Evolutionary conservation across 1,140 invertebrate species (phyloP).

Genomic region (Anadara kagoshimensis): DNA sequence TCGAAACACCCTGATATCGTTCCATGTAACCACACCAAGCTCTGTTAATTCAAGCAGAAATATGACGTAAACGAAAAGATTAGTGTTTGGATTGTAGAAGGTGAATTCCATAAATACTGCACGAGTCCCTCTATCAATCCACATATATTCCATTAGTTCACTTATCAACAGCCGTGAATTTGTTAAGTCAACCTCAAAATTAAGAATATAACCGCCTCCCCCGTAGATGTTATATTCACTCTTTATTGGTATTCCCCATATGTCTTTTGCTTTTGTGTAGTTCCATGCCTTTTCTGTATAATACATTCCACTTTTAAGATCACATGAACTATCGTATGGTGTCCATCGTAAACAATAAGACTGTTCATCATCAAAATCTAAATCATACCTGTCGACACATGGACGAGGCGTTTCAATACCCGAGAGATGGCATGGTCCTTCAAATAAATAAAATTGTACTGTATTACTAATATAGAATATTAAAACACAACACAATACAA

Average conservation of each 20-base stretch:
- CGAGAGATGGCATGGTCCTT: constrained; percentile 7
- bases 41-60: constrained; percentile 72
- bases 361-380: constrained; percentile 29
- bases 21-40: constrained; percentile 66
- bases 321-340: constrained; percentile 7
- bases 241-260: constrained; percentile 40
- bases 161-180: constrained; percentile 48
- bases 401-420: constrained; percentile 1
- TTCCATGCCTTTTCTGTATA: constrained; percentile 42
- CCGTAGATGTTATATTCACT: constrained; percentile 48
- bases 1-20: constrained; percentile 51
- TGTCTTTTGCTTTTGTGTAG: constrained; percentile 36
- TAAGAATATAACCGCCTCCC: constrained; percentile 48
- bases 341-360: constrained; percentile 47
- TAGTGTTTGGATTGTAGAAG: constrained; percentile 74
- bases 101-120: constrained; percentile 76
- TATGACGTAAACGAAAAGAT: constrained; percentile 46
- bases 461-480: background rate
- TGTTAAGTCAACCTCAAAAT: constrained; percentile 33
- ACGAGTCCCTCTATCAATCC: constrained; percentile 75
- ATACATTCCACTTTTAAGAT: background rate
- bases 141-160: constrained; percentile 65
- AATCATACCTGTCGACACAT: constrained; percentile 23
- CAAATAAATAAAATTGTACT: background rate
- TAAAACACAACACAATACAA: background rate